These are phyloP conservation scores for Manis crassicaudata DNA, from an alignment of 2,797 vertebrate genomes.

Conservation along the genomic window DNA sequence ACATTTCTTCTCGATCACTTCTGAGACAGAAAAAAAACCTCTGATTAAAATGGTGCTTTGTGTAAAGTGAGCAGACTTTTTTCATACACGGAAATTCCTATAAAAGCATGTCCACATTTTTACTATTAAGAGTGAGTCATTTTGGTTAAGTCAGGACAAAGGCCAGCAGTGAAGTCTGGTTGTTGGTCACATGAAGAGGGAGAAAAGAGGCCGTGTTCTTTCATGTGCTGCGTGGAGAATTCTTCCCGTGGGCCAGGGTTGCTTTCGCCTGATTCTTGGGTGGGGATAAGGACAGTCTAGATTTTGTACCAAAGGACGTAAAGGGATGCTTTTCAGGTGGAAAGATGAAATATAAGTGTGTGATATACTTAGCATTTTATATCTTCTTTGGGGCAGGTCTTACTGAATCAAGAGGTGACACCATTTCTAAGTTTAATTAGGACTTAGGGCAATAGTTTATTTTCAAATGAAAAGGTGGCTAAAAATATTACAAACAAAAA, in stretches of 20 bases:
- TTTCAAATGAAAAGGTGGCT: conserved; percentile 39
- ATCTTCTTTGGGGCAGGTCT: background rate
- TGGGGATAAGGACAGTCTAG: background rate
- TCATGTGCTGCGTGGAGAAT: background rate
- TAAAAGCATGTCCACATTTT: background rate
- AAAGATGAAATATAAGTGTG: background rate
- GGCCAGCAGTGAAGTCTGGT: background rate
- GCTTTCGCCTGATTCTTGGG: background rate
- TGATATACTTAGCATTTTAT: background rate
- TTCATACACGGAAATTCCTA: background rate
- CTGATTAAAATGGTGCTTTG: background rate
- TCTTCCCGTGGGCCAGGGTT: background rate
- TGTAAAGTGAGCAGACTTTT: background rate
- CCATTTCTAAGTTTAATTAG: conserved; percentile 9
- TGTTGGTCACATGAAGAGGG: background rate
- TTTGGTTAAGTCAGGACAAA: background rate
- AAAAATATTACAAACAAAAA: conserved; percentile 25
- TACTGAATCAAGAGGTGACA: background rate
- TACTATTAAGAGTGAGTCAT: background rate
- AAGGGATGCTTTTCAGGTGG: background rate
- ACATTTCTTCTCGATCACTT: conserved; percentile 6
- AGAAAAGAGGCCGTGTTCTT: background rate
- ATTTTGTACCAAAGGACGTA: background rate
- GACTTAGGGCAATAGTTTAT: conserved; percentile 20
- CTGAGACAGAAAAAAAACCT: background rate